A percentile compares a stretch with the other conserved stretches of the same genome.
Evolutionary conservation across 2,888 invertebrate species (phyloP).

Genomic region (Vesta saturnalis): DNA sequence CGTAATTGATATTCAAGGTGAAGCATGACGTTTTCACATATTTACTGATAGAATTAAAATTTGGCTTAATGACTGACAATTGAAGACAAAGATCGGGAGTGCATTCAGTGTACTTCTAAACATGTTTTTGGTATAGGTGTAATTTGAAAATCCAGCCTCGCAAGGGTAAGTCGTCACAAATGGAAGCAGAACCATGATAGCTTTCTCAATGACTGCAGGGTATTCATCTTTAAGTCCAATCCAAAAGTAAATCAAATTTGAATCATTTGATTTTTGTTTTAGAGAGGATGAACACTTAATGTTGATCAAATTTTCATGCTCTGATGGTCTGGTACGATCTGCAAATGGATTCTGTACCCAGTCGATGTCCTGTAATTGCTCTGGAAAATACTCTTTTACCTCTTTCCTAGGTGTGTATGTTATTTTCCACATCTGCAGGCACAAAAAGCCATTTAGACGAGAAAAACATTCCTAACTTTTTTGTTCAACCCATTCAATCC

Average conservation of each 20-base stretch:
- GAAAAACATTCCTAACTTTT: background rate
- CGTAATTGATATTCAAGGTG: background rate
- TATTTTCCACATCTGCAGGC: background rate
- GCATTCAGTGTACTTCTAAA: background rate
- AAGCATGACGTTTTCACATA: background rate
- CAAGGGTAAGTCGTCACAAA: too few relatives aligned
- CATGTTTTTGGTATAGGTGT: too few relatives aligned
- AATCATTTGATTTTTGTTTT: too few relatives aligned
- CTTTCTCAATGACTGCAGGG: too few relatives aligned
- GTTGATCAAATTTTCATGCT: background rate
- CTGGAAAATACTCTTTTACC: background rate
- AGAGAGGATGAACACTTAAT: background rate
- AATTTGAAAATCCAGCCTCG: too few relatives aligned
- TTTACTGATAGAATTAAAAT: background rate
- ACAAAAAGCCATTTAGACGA: background rate
- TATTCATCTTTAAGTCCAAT: too few relatives aligned
- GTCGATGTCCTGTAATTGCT: background rate
- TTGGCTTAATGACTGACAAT: too few relatives aligned
- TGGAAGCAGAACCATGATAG: too few relatives aligned
- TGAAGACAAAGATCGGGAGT: background rate
- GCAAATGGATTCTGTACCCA: background rate
- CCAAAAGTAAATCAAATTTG: too few relatives aligned
- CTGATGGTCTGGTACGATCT: background rate
- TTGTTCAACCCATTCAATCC: background rate
- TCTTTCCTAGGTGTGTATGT: background rate